phyloP scores from a whole-genome alignment of 2,888 invertebrate species.

The Anthrax anthrax region DNA sequence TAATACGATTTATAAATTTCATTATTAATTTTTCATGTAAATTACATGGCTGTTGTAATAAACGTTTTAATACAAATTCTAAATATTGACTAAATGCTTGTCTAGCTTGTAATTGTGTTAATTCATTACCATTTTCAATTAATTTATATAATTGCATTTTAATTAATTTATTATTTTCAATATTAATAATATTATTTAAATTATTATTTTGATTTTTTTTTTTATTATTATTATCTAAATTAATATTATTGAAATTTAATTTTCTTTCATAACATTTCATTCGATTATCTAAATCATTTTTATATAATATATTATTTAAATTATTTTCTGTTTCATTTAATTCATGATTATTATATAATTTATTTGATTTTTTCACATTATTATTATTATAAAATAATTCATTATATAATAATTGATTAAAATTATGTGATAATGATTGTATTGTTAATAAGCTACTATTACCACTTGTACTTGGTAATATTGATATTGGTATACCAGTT shows the following conservation, averaged over 20 bases:
- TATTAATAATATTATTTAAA: too few relatives aligned
- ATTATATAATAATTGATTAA: conserved; percentile 60
- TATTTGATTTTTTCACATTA: conserved; percentile 16
- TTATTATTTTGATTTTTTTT: conserved; percentile 29
- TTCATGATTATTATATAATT: too few relatives aligned
- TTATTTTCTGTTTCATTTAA: too few relatives aligned
- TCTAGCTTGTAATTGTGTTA: conserved; percentile 52
- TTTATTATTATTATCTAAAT: conserved; percentile 24
- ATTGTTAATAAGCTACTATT: conserved; percentile 37
- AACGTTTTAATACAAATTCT: conserved; percentile 54
- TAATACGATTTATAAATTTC: conserved; percentile 61
- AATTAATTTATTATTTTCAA: conserved; percentile 23
- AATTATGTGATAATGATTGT: conserved; percentile 50
- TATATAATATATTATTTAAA: too few relatives aligned
- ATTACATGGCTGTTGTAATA: conserved; percentile 36
- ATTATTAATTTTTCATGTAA: conserved; percentile 45
- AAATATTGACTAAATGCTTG: conserved; percentile 67
- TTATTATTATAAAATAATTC: conserved; percentile 51
- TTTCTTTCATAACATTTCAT: conserved; percentile 37
- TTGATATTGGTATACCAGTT: conserved; percentile 59
- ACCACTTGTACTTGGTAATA: conserved; percentile 42
- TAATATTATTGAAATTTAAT: conserved; percentile 22
- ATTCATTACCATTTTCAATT: conserved; percentile 46
- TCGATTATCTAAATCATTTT: conserved; percentile 29
- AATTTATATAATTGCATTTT: conserved; percentile 33